Percentiles rank a stretch among this genome's conserved stretches.
phyloP scores from a whole-genome alignment of 2,888 invertebrate genomes.

The Drosophila niveifrons region DNA sequence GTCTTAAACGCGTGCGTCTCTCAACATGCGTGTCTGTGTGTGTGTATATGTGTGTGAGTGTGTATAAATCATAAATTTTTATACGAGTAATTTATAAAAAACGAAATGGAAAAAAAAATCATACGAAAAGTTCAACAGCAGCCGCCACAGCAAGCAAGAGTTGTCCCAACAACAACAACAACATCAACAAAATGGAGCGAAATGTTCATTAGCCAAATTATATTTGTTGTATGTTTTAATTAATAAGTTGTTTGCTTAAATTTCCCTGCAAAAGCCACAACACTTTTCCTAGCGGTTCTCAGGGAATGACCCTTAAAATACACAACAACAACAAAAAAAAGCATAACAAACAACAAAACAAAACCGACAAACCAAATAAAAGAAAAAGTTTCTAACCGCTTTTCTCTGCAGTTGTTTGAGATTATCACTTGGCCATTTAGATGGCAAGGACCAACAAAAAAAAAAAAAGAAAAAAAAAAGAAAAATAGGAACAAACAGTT shows the following conservation, averaged over 20 bases:
- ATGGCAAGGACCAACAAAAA: slow-evolving; percentile 5
- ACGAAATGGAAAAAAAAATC: neutral
- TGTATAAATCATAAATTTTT: slow-evolving; percentile 61
- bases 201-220: slow-evolving; percentile 53
- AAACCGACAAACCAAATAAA: neutral
- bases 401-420: slow-evolving; percentile 14
- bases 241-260: slow-evolving; percentile 57
- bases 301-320: slow-evolving; percentile 37
- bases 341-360: no score
- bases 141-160: slow-evolving; percentile 16
- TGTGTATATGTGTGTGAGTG: slow-evolving; percentile 32
- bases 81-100: slow-evolving; percentile 58
- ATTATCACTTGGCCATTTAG: slow-evolving; percentile 23
- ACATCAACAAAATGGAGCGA: slow-evolving; percentile 24
- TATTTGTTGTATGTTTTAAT: slow-evolving; percentile 54
- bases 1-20: slow-evolving; percentile 58
- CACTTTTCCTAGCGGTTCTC: slow-evolving; percentile 13
- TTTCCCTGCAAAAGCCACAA: slow-evolving; percentile 36
- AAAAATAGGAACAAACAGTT: neutral
- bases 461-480: neutral
- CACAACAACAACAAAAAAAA: slow-evolving; percentile 2
- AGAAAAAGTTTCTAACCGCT: slow-evolving; percentile 23
- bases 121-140: slow-evolving; percentile 58
- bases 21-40: slow-evolving; percentile 9
- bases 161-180: neutral